These are phyloP conservation scores for Corvus cornix DNA, from an alignment of 2,113 vertebrate genomes.

Conservation along the genomic window DNA sequence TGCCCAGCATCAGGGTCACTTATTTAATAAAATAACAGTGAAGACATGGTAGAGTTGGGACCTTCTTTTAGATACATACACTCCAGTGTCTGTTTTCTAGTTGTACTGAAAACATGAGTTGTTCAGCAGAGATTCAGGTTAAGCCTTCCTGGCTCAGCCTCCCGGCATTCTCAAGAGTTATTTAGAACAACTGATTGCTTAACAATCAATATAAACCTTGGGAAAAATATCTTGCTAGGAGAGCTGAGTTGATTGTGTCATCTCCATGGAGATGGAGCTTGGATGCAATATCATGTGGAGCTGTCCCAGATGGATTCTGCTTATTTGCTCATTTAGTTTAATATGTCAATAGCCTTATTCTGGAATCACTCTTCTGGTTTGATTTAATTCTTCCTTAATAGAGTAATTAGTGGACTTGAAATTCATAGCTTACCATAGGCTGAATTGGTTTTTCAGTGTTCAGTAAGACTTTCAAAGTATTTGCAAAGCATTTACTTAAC, in stretches of 20 bases:
- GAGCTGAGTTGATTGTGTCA: neutral
- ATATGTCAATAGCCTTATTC: neutral
- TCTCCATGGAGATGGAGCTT: constrained; percentile 6
- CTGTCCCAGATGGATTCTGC: neutral
- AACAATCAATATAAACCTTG: neutral
- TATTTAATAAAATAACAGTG: neutral
- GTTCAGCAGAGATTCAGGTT: neutral
- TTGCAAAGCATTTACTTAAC: neutral
- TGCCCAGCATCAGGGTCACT: neutral
- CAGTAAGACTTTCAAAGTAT: neutral
- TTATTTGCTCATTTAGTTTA: neutral
- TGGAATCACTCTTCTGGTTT: neutral
- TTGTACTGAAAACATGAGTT: neutral
- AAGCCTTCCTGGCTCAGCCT: neutral
- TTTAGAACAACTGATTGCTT: neutral
- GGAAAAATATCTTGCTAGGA: neutral
- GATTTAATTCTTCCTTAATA: neutral
- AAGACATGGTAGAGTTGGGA: neutral
- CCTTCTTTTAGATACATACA: neutral
- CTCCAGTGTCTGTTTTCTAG: neutral
- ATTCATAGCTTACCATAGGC: neutral
- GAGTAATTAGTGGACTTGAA: neutral
- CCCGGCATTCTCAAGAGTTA: neutral
- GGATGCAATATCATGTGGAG: neutral
- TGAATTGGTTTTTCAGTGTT: neutral